Conservation (phyloP, 2,888 invertebrate species). For the Zygaena filipendulae region DNA sequence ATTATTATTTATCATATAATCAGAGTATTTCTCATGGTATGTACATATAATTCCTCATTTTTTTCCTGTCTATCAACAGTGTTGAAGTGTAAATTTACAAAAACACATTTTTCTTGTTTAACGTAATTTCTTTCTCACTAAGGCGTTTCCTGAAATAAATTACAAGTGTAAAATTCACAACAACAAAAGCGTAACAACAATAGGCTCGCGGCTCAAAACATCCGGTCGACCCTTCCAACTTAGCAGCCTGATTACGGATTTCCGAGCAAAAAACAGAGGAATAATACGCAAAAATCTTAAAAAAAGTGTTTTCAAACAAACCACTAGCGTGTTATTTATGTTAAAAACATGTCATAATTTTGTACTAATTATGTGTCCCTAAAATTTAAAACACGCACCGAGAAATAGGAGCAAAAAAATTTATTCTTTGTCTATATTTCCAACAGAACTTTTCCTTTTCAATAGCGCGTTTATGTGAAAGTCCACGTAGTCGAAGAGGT, state of each 20-base stretch:
- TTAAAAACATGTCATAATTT: too few relatives aligned
- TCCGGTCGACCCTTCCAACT: conserved; percentile 67
- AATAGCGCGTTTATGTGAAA: conserved; percentile 47
- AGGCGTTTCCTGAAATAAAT: conserved; percentile 68
- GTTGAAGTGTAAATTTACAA: conserved; percentile 57
- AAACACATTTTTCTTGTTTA: conserved; percentile 65
- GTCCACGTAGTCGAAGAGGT: conserved; percentile 49
- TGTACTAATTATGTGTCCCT: too few relatives aligned
- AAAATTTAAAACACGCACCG: too few relatives aligned
- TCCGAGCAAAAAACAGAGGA: conserved; percentile 59
- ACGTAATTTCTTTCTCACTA: conserved; percentile 64
- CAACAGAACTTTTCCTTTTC: conserved; percentile 37
- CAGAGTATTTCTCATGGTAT: too few relatives aligned
- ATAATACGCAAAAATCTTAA: conserved; percentile 28
- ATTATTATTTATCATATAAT: too few relatives aligned
- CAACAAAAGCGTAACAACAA: conserved; percentile 67
- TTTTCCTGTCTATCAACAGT: too few relatives aligned
- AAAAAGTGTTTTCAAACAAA: conserved; percentile 36
- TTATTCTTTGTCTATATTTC: conserved; percentile 29
- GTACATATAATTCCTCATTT: too few relatives aligned
- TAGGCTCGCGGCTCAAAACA: conserved; percentile 65
- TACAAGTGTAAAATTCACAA: conserved; percentile 69
- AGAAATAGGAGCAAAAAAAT: too few relatives aligned
- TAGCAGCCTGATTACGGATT: conserved; percentile 67
- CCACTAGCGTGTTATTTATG: conserved; percentile 22